phyloP scores from a whole-genome alignment of 2,113 vertebrate species.

The Ahaetulla prasina region DNA sequence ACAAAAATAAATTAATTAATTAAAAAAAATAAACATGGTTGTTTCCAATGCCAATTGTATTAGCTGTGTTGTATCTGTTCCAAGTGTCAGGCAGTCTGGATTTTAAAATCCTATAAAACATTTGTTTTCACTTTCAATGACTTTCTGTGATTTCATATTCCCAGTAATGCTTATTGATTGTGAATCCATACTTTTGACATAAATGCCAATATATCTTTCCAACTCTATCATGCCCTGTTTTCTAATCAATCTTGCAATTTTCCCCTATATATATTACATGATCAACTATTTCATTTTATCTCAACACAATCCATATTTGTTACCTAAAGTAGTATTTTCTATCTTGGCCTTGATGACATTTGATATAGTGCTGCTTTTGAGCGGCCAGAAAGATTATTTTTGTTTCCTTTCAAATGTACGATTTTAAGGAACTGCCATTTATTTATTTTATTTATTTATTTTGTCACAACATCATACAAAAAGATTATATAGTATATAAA shows the following conservation, averaged over 20 bases:
- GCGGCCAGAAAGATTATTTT: not conserved
- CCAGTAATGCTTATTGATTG: not conserved
- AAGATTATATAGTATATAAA: too few species aligned
- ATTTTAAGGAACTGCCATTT: not conserved
- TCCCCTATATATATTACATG: not conserved
- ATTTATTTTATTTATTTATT: too few species aligned
- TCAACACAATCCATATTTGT: not conserved
- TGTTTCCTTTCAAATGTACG: not conserved
- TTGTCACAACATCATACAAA: too few species aligned
- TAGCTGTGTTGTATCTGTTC: not conserved
- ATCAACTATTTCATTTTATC: not conserved
- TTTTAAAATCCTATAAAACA: not conserved
- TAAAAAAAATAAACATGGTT: too few species aligned
- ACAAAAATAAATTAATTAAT: too few species aligned
- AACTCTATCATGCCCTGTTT: not conserved
- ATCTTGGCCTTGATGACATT: not conserved
- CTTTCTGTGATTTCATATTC: not conserved
- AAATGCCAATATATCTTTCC: not conserved
- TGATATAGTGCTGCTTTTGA: not conserved
- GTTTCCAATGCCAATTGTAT: not conserved
- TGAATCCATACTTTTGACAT: not conserved
- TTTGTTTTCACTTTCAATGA: not conserved
- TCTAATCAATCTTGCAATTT: not conserved
- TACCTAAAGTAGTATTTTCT: not conserved
- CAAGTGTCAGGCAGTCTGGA: not conserved